Percentiles rank a stretch among this genome's conserved stretches.
phyloP scores from a whole-genome alignment of 2,888 invertebrate species.

The Microplitis manilae region DNA sequence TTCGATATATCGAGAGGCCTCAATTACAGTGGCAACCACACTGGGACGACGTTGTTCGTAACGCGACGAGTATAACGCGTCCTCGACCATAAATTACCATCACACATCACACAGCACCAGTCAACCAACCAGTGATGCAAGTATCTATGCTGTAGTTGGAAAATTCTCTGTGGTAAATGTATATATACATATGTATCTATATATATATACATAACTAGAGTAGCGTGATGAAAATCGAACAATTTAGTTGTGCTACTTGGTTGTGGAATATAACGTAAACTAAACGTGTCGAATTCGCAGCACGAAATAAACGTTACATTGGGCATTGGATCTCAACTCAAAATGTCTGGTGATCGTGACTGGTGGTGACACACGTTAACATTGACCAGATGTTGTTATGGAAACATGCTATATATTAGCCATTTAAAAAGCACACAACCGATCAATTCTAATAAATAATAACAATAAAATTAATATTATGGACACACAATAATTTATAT shows the following conservation, averaged over 20 bases:
- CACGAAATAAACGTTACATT: conserved; percentile 30
- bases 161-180: not conserved
- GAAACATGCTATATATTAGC: not conserved
- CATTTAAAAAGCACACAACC: not conserved
- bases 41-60: not conserved
- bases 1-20: conserved; percentile 25
- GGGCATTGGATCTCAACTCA: not conserved
- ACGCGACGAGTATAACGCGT: conserved; percentile 10
- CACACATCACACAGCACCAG: conserved; percentile 9
- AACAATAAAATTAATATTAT: not conserved
- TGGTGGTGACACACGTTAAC: conserved; percentile 31
- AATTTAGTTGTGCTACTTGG: conserved; percentile 7
- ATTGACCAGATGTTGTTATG: not conserved
- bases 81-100: conserved; percentile 40
- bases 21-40: conserved; percentile 19
- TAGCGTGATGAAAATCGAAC: conserved; percentile 45
- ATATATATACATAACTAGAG: conserved; percentile 19
- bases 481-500: conserved; percentile 37
- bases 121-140: not conserved
- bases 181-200: not conserved
- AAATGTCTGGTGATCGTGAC: conserved; percentile 33
- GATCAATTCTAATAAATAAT: not conserved
- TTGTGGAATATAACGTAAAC: conserved; percentile 12
- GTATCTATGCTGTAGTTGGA: not conserved
- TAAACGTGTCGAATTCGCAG: conserved; percentile 46